These are phyloP conservation scores for Cabera pusaria DNA, from an alignment of 2,888 invertebrate species.

Conservation along the genomic window DNA sequence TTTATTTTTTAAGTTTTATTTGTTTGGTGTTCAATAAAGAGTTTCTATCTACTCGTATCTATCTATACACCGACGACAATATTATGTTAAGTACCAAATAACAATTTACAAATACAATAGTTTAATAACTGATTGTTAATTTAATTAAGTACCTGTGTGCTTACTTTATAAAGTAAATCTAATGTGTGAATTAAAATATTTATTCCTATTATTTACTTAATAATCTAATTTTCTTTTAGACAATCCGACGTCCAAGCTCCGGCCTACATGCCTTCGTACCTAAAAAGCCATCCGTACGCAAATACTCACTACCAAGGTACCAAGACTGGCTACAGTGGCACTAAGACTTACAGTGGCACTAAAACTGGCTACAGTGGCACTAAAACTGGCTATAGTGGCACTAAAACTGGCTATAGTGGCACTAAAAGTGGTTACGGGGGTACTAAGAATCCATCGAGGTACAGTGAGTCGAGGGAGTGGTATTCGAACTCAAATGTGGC, in stretches of 20 bases:
- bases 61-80: no score
- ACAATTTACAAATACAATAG: no score
- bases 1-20: no score
- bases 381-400: conserved; percentile 33
- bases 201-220: no score
- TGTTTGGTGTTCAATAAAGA: no score
- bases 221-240: conserved; percentile 37
- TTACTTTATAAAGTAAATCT: no score
- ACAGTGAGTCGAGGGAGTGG: conserved; percentile 56
- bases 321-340: conserved; percentile 33
- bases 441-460: conserved; percentile 36
- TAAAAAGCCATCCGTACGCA: conserved; percentile 43
- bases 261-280: conserved; percentile 57
- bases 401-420: conserved; percentile 40
- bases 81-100: no score
- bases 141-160: no score
- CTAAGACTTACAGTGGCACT: conserved; percentile 38
- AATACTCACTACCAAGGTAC: conserved; percentile 31
- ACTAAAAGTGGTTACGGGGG: conserved; percentile 35
- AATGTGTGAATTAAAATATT: no score
- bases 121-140: no score
- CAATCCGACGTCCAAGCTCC: conserved; percentile 73
- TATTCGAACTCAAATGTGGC: conserved; percentile 47
- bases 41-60: no score
- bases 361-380: conserved; percentile 30